Evolutionary conservation across 2,797 vertebrate species (phyloP).

Genomic region (Hippoglossus hippoglossus): DNA sequence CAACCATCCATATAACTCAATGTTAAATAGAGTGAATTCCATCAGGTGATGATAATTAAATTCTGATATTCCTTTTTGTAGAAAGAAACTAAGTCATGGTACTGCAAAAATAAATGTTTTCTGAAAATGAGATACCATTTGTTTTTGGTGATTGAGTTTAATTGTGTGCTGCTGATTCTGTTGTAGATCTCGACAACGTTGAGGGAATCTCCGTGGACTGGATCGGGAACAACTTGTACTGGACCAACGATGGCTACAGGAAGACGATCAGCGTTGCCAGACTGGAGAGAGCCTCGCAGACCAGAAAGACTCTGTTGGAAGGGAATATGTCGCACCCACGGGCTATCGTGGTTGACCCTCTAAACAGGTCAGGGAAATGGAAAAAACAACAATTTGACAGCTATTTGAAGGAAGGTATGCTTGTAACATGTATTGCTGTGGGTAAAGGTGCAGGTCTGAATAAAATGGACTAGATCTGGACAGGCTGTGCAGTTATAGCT

Average conservation of each 20-base stretch:
- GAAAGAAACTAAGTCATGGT: too few species aligned
- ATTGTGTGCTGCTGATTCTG: slow-evolving; percentile 18
- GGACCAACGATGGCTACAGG: slow-evolving; percentile 97
- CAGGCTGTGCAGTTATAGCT: too few species aligned
- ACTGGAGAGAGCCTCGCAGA: slow-evolving; percentile 92
- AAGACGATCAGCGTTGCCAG: slow-evolving; percentile 96
- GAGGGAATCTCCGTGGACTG: slow-evolving; percentile 99
- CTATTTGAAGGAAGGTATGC: too few species aligned
- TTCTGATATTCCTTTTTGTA: background rate
- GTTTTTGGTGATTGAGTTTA: background rate
- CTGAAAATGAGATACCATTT: background rate
- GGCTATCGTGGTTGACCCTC: slow-evolving; percentile 97
- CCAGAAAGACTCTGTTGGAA: slow-evolving; percentile 93
- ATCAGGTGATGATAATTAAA: background rate
- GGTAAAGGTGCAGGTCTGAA: too few species aligned
- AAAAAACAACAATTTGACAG: background rate
- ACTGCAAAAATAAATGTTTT: too few species aligned
- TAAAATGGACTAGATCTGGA: background rate
- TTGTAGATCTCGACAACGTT: slow-evolving; percentile 95
- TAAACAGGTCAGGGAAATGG: slow-evolving; percentile 88
- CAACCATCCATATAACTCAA: background rate
- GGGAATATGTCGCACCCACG: slow-evolving; percentile 98
- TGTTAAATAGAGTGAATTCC: background rate
- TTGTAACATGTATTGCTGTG: background rate
- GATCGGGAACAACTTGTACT: slow-evolving; percentile 98